These are phyloP conservation scores for Philopotamus ludificatus DNA, from an alignment of 1,140 invertebrate species.

Conservation along the genomic window DNA sequence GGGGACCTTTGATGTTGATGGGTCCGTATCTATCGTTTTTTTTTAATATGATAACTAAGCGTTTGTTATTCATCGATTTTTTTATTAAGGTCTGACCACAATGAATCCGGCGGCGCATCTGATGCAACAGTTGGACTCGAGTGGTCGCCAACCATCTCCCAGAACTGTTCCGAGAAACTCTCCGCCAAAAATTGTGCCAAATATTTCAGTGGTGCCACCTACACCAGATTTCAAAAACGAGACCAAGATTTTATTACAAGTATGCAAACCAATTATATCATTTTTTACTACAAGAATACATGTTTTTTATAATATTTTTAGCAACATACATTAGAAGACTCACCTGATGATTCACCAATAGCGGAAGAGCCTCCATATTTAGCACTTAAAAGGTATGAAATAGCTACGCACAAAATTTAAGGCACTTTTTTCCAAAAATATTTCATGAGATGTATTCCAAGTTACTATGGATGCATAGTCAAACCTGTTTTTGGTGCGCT, in stretches of 20 bases:
- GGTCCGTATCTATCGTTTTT: slow-evolving; percentile 50
- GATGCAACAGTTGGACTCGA: slow-evolving; percentile 61
- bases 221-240: slow-evolving; percentile 64
- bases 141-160: slow-evolving; percentile 10
- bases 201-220: slow-evolving; percentile 73
- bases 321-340: slow-evolving; percentile 49
- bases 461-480: too few species aligned
- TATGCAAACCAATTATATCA: neutral
- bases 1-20: slow-evolving; percentile 63
- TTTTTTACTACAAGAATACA: neutral
- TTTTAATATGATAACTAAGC: too few species aligned
- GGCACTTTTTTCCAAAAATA: neutral
- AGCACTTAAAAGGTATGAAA: slow-evolving; percentile 49
- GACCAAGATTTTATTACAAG: slow-evolving; percentile 25
- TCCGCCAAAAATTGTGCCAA: slow-evolving; percentile 57
- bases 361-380: slow-evolving; percentile 59
- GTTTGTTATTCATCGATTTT: neutral
- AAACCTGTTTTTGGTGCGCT: too few species aligned
- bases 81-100: slow-evolving; percentile 53
- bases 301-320: slow-evolving; percentile 19
- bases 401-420: neutral
- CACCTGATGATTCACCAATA: slow-evolving; percentile 58
- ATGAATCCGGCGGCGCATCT: slow-evolving; percentile 63
- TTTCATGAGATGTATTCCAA: too few species aligned
- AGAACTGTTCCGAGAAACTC: slow-evolving; percentile 36